Evolutionary conservation across 2,888 invertebrate genomes (phyloP), one percentile per base, ranked within the genome.

Genomic region (Scaptomyza tumidula): DNA sequence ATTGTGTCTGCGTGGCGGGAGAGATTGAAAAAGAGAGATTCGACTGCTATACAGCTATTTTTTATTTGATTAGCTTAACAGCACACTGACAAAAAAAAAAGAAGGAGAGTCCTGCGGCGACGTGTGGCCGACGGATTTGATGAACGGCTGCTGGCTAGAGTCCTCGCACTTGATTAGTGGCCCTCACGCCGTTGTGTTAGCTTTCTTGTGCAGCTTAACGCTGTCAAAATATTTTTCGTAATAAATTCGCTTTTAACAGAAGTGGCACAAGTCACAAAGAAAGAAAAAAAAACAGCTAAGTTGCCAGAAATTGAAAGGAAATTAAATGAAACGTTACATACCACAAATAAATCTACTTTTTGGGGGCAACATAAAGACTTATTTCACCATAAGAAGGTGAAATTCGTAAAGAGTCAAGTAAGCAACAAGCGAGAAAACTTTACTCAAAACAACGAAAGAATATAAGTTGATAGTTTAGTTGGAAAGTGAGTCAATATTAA

Each of bases 221-320:
- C 80, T 90, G 91, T 90, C 90, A 86, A 90, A 91, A 90, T 90
- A 90, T 91, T 90, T 88, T 84, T 72, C 74, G 77, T 86, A 81
- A 88, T 83, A 87, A 89, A 88, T 87, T 82, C 86, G 54, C 80
- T 75, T 73, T 69, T 66, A 62, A 76, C 75, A 54, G 54, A 52
- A 63, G 55, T 41, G 46, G 7, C 33, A 19, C 50, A 37, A 37
- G 49, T 44, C 35, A 19, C 3, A 39, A 14, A 39, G n/a, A n/a
- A 39, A 39, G 54, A 37, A 33, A 16, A 43, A 44, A 44, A 44
- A 44, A 33, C 3, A 13, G 9, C 9, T 33, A 5, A 35, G n/a
- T 10, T 35, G 19, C 10, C 58, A 43, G 31, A 53, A 77, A 75
- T 78, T 66, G 75, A 81, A 69, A 69, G 82, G 75, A 65, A 85